These are phyloP conservation scores for Corydoras maculifer DNA, from an alignment of 2,113 vertebrate species.

Conservation along the genomic window DNA sequence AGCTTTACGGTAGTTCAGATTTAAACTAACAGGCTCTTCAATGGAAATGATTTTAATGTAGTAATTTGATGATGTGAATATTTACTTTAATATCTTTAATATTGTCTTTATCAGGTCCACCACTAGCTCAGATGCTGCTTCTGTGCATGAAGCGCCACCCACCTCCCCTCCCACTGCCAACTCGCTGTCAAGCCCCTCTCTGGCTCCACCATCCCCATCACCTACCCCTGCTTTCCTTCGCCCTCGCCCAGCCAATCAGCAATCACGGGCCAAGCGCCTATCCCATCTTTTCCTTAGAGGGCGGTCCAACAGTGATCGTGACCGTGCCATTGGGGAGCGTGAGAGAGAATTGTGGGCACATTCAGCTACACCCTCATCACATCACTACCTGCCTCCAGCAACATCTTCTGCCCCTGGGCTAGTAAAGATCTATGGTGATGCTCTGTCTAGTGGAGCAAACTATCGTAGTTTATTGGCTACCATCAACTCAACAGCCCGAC, in stretches of 20 bases:
- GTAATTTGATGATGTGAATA: background rate
- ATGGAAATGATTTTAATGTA: background rate
- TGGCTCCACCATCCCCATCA: constrained; percentile 63
- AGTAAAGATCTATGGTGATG: constrained; percentile 73
- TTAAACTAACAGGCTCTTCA: background rate
- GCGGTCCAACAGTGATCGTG: constrained; percentile 69
- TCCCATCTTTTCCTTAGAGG: constrained; percentile 82
- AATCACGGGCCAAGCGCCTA: constrained; percentile 78
- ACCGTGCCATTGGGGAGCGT: constrained; percentile 62
- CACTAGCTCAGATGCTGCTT: constrained; percentile 68
- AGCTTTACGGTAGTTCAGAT: no score
- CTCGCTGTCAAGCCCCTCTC: constrained; percentile 64
- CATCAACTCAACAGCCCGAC: constrained; percentile 63
- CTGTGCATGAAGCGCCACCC: constrained; percentile 63
- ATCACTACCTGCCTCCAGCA: constrained; percentile 66
- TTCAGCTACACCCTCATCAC: constrained; percentile 68
- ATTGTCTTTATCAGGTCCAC: constrained; percentile 58
- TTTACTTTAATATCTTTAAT: constrained; percentile 21
- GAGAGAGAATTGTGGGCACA: constrained; percentile 75
- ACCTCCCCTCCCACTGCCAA: constrained; percentile 63
- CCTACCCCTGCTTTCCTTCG: constrained; percentile 66
- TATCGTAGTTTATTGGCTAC: constrained; percentile 72
- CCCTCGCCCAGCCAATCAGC: constrained; percentile 60
- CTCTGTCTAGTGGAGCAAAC: constrained; percentile 69
- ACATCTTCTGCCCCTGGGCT: constrained; percentile 70